These are phyloP conservation scores for Drosophila rellima DNA, from an alignment of 2,888 invertebrate species.

Conservation along the genomic window DNA sequence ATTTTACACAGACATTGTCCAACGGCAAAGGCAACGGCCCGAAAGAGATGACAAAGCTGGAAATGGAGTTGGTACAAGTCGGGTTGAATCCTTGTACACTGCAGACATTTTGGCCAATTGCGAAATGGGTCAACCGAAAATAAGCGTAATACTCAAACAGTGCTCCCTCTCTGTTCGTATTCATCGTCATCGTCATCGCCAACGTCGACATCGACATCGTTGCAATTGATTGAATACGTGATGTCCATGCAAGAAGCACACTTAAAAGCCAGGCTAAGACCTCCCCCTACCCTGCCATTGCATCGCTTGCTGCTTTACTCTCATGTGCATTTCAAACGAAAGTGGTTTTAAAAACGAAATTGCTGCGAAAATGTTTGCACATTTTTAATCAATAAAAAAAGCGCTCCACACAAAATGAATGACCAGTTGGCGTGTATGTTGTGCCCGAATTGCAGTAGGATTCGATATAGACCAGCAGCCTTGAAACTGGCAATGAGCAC, in stretches of 20 bases:
- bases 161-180: conserved; percentile 15
- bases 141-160: conserved; percentile 63
- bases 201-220: conserved; percentile 68
- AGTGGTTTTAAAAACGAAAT: conserved; percentile 81
- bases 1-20: conserved; percentile 53
- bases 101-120: conserved; percentile 73
- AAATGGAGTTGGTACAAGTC: conserved; percentile 48
- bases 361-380: conserved; percentile 80
- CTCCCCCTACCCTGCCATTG: background rate
- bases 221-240: conserved; percentile 82
- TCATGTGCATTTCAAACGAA: conserved; percentile 66
- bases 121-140: conserved; percentile 79
- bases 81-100: conserved; percentile 15
- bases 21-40: conserved; percentile 19
- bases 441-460: conserved; percentile 14
- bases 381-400: conserved; percentile 78
- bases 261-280: conserved; percentile 67
- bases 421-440: conserved; percentile 63
- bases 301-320: background rate
- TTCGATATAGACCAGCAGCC: conserved; percentile 32
- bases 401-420: conserved; percentile 51
- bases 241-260: conserved; percentile 80
- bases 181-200: conserved; percentile 24
- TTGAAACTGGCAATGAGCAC: conserved; percentile 51
- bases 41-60: conserved; percentile 39